A percentile compares a stretch with the other conserved stretches of the same genome.
phyloP scores from a whole-genome alignment of 35 echinoderm and acorn worm genomes.

The Ophiothrix spiculata region DNA sequence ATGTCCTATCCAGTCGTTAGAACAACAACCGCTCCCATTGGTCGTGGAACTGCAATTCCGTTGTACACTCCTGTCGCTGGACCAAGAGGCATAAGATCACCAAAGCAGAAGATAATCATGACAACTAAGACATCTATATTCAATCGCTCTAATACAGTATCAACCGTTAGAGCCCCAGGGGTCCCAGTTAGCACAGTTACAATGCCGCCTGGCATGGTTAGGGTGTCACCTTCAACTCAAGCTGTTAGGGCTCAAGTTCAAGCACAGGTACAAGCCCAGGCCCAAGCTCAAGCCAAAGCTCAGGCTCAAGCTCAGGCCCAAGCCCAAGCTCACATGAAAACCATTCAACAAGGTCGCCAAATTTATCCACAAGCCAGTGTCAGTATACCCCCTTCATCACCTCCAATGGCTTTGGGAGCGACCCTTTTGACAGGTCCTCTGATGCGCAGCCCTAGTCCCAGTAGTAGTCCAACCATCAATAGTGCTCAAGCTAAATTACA shows the following conservation, averaged over 20 bases:
- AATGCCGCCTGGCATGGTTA: constrained; percentile 18
- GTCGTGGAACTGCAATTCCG: neutral
- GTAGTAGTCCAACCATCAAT: neutral
- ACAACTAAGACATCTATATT: constrained; percentile 60
- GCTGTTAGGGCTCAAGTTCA: neutral
- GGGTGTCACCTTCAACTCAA: constrained; percentile 19
- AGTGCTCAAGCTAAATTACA: neutral
- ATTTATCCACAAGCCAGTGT: neutral
- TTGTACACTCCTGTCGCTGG: neutral
- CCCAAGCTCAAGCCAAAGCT: neutral
- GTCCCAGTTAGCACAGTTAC: neutral
- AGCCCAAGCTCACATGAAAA: neutral
- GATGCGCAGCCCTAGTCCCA: neutral
- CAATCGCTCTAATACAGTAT: constrained; percentile 25
- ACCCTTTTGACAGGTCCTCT: neutral
- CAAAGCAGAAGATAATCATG: constrained; percentile 44
- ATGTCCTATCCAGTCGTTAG: neutral
- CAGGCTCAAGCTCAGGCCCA: too few species aligned
- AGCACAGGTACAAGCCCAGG: neutral
- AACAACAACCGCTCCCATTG: neutral
- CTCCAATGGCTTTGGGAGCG: neutral
- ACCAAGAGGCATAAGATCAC: neutral
- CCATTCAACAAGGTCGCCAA: neutral
- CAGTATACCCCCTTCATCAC: neutral
- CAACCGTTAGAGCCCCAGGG: constrained; percentile 20